phyloP scores from a whole-genome alignment of 2,113 vertebrate genomes.

The Helogale parvula region DNA sequence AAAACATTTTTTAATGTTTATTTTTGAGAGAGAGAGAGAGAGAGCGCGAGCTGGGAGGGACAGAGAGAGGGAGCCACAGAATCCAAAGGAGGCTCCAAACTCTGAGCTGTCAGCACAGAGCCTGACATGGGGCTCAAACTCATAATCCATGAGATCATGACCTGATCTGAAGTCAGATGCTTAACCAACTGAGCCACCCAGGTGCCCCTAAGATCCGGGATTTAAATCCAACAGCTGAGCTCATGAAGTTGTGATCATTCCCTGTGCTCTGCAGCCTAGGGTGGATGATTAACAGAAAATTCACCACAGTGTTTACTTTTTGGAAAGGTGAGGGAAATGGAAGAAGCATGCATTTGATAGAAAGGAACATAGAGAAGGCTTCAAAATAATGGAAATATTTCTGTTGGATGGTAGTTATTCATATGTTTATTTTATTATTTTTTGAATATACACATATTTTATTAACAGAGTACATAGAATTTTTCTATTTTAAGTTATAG shows the following conservation, averaged over 20 bases:
- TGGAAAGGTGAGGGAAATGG: not conserved
- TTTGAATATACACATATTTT: not conserved
- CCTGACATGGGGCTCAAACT: no score
- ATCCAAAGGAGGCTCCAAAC: no score
- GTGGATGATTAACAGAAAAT: not conserved
- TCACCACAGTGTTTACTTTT: not conserved
- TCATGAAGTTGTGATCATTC: accelerated
- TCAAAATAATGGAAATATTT: not conserved
- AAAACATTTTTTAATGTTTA: no score
- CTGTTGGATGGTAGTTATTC: not conserved
- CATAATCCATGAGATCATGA: no score
- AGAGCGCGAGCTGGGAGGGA: no score
- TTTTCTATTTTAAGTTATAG: not conserved
- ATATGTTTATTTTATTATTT: not conserved
- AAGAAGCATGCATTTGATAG: not conserved
- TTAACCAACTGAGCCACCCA: no score
- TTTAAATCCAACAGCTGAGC: not conserved
- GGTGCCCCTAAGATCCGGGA: not conserved
- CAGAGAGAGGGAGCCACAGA: no score
- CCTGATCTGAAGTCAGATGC: no score
- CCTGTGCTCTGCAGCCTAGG: not conserved
- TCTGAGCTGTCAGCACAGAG: no score
- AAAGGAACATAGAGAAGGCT: not conserved
- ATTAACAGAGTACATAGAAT: not conserved
- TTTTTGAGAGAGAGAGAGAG: no score